Base-by-base conservation (phyloP, 2,797 vertebrate genomes). In the Eupleurogrammus muticus region DNA sequence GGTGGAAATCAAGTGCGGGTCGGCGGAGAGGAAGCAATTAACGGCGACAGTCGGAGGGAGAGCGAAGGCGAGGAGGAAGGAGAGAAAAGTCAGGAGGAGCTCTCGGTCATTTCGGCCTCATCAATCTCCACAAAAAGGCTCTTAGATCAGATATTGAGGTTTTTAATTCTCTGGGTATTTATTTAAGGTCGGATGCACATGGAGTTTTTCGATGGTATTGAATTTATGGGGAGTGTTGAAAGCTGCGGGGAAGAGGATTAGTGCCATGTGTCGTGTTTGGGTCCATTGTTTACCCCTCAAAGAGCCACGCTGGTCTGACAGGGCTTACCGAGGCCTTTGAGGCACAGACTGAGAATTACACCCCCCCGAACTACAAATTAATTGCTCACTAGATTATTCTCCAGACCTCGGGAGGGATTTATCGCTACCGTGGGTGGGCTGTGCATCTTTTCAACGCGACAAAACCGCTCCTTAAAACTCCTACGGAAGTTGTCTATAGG, bases 11-110 rank as follows among this genome's bases (percentile, higher is more conserved):
- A 84, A 71, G 77, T 5, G 35, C 38, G 34, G 70, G 65, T 85
- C 83, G 87, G 79, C 83, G 82, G 76, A 84, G 60, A 47, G 70
- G 74, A 77, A 82, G 83, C 86, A 83, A 87, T 89, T 89, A 90
- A 82, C 71, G 50, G 73, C 51, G 78, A 70, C 82, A 82, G 70
- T 24, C 6, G 63, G 54, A 53, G 54, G 47, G 44, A 44, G 34
- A 36, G 20, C 47, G 57, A 53, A 63, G 67, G 70, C 36, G 20
- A 28, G 9, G 51, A 60, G 51, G 24, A 44, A 5, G 19, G 64
- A 20, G 13, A 42, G 14, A 46, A 58, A 54, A 44, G 51, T 58
- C 40, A 56, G 51, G 44, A 35, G 21, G 60, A 64, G 24, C 64
- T 73, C 8, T 23, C 28, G 38, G 36, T 51, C 46, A 46, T 47